Percentiles rank a stretch among this genome's conserved stretches.
These are phyloP conservation scores for Sphaeramia orbicularis DNA, from an alignment of 2,797 vertebrate genomes.

Conservation along the genomic window DNA sequence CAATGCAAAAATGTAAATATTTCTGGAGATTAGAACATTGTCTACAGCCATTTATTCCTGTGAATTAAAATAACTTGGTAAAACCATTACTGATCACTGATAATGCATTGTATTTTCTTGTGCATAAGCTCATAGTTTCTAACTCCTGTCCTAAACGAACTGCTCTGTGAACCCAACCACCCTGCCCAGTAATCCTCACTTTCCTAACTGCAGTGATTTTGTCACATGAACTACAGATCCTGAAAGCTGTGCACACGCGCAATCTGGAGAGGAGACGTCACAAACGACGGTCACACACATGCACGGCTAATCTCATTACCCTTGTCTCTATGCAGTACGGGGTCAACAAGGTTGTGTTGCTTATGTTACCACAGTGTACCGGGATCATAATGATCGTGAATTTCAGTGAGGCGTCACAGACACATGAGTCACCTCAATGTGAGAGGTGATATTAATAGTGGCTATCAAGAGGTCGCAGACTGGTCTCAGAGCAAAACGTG, in stretches of 20 bases:
- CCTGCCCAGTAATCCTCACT: slow-evolving; percentile 72
- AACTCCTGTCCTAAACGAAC: slow-evolving; percentile 51
- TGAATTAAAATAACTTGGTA: slow-evolving; percentile 20
- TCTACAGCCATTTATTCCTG: slow-evolving; percentile 4
- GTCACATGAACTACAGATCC: slow-evolving; percentile 78
- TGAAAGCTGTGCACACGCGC: slow-evolving; percentile 57
- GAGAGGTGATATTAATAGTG: slow-evolving; percentile 65
- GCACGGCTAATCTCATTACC: slow-evolving; percentile 81
- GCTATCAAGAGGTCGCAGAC: slow-evolving; percentile 34
- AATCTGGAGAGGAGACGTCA: slow-evolving; percentile 75
- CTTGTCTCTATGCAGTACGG: slow-evolving; percentile 74
- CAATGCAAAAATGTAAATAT: slow-evolving; percentile 1
- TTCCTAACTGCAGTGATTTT: slow-evolving; percentile 68
- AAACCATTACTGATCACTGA: slow-evolving; percentile 22
- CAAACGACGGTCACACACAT: slow-evolving; percentile 72
- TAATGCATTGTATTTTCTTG: slow-evolving; percentile 61
- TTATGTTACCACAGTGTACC: slow-evolving; percentile 24
- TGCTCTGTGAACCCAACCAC: slow-evolving; percentile 70
- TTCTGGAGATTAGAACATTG: not conserved
- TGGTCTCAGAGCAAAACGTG: slow-evolving; percentile 31
- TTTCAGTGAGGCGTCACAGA: slow-evolving; percentile 43
- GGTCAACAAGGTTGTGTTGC: slow-evolving; percentile 72
- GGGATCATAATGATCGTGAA: slow-evolving; percentile 50
- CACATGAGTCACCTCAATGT: slow-evolving; percentile 61
- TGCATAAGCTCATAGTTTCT: slow-evolving; percentile 35